Evolutionary conservation across 2,888 invertebrate species (phyloP).

Genomic region (Copidosoma aretas): DNA sequence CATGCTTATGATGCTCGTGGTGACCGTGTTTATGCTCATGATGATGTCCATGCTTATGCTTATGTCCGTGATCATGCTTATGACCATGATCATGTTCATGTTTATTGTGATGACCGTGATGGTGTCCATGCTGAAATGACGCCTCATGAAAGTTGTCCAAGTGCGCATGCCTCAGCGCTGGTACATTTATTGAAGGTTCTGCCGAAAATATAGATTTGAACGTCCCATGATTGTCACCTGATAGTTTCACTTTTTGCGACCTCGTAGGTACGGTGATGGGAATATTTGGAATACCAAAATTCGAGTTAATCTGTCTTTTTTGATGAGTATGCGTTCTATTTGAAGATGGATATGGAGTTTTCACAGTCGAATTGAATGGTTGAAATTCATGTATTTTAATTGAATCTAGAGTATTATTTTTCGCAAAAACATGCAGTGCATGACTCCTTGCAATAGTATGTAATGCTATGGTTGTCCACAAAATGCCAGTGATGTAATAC

Average conservation of each 20-base stretch:
- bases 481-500: constrained; percentile 27
- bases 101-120: constrained; percentile 14
- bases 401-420: constrained; percentile 11
- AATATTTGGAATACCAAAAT: constrained; percentile 9
- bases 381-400: not conserved
- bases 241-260: no score
- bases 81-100: constrained; percentile 24
- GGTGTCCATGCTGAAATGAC: constrained; percentile 22
- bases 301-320: constrained; percentile 19
- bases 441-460: constrained; percentile 10
- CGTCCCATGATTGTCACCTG: no score
- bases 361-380: constrained; percentile 8
- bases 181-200: constrained; percentile 3
- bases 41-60: constrained; percentile 19
- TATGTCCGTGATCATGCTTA: constrained; percentile 14
- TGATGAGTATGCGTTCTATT: constrained; percentile 20
- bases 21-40: constrained; percentile 33
- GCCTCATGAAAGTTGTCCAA: constrained; percentile 17
- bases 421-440: constrained; percentile 7
- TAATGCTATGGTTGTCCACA: constrained; percentile 21
- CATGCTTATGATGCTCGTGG: constrained; percentile 21
- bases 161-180: constrained; percentile 12
- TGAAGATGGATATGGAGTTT: constrained; percentile 6
- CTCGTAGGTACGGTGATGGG: not conserved
- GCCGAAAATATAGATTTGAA: not conserved